Base-by-base conservation (phyloP, 1,140 invertebrate genomes). In the Spodoptera frugiperda region DNA sequence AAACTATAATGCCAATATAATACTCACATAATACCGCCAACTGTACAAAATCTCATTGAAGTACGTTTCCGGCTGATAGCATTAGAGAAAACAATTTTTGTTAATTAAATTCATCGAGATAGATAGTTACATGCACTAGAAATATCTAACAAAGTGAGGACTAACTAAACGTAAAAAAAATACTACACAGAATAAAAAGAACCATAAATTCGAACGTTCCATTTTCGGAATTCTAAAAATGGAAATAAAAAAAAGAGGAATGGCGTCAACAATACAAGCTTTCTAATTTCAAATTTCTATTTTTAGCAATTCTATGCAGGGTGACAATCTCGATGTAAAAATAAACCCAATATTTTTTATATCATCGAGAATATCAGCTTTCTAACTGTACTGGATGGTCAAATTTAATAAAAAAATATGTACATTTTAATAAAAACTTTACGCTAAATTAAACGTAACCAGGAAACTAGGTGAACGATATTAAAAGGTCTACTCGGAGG, bases 1-100 rank as follows among this genome's bases (percentile, higher is more conserved):
- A 44, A 21, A 30, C 25, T 49, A 49, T 61, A 44, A 70, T 75
- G 54, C 53, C 48, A 65, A 73, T 46, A 54, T 65, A 70, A 81
- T 93, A 93, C 91, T 93, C 76, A 93, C 91, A 73, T 92, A 93
- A 82, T 91, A 93, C 44, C 90, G 76, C 90, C 91, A 92, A 83
- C 90, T 91, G 89, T 90, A 92, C 81, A 73, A 61, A 49, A 93
- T 87, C 82, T 91, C 89, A 85, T 90, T 92, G 90, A 84, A 92
- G 90, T 91, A 91, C 54, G 84, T 85, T 89, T 92, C 91, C 90
- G 87, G 89, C 91, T 93, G 89, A 80, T 80, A 79, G 90, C 90
- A 81, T 90, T 82, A 82, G 76, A 82, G 79, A 77, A 89, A 85
- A 87, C 65, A 85, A 79, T 75, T 87, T n/a, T 80, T 49, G 51